phyloP scores from a whole-genome alignment of 2,113 vertebrate species.

The Neoarius graeffei region DNA sequence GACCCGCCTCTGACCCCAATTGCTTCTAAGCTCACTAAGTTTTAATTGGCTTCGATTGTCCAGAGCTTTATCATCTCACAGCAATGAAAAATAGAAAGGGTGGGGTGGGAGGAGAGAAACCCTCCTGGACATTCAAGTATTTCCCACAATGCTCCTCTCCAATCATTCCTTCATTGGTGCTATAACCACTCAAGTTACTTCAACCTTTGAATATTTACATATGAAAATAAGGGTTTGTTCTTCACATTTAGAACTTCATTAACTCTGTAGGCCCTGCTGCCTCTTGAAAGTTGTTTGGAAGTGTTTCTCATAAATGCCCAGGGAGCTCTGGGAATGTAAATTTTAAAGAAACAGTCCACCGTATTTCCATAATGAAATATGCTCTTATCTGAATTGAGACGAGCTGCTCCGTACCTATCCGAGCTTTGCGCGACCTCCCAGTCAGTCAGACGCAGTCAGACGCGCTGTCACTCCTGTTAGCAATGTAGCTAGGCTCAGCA shows the following conservation, averaged over 20 bases:
- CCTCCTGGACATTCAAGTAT: constrained; percentile 64
- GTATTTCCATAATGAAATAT: no score
- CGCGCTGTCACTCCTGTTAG: no score
- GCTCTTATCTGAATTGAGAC: no score
- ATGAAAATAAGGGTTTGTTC: constrained; percentile 74
- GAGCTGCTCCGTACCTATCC: no score
- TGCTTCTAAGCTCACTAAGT: constrained; percentile 67
- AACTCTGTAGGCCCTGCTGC: constrained; percentile 66
- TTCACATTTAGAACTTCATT: constrained; percentile 78
- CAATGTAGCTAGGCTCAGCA: no score
- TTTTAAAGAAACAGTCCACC: no score
- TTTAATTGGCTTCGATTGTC: constrained; percentile 82
- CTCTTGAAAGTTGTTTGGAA: constrained; percentile 63
- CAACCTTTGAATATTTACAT: constrained; percentile 73
- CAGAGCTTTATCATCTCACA: constrained; percentile 67
- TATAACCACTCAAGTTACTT: constrained; percentile 60
- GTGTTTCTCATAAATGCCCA: constrained; percentile 63
- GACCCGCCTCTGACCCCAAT: constrained; percentile 58
- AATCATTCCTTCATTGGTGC: constrained; percentile 60
- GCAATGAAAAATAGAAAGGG: constrained; percentile 60
- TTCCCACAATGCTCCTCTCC: constrained; percentile 57
- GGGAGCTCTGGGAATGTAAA: constrained; percentile 35
- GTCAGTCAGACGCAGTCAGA: no score
- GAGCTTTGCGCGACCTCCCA: no score
- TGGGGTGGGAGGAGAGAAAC: background rate